These are phyloP conservation scores for Cyprinodon tularosa DNA, from an alignment of 2,113 vertebrate species.

Conservation along the genomic window DNA sequence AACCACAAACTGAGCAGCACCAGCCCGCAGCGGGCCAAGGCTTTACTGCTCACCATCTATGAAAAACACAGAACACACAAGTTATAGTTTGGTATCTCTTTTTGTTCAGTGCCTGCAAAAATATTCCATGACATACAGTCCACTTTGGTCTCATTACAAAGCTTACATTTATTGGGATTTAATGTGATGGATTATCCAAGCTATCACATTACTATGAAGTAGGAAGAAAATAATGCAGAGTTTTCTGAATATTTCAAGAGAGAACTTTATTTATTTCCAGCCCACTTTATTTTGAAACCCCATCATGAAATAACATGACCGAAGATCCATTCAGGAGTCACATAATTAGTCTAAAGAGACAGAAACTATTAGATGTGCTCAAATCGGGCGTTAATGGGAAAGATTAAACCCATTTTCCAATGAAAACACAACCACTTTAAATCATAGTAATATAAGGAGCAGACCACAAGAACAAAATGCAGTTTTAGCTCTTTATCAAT, in stretches of 20 bases:
- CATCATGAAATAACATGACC: not conserved
- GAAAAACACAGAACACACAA: not conserved
- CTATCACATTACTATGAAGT: not conserved
- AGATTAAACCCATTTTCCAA: not conserved
- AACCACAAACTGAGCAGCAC: constrained; percentile 79
- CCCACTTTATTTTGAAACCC: not conserved
- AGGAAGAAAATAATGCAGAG: not conserved
- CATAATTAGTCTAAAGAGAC: not conserved
- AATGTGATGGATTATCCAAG: not conserved
- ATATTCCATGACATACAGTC: too few relatives aligned
- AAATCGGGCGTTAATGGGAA: too few relatives aligned
- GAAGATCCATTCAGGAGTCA: not conserved
- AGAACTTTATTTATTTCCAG: not conserved
- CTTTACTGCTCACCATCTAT: constrained; percentile 82
- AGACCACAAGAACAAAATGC: too few relatives aligned
- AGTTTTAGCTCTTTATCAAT: too few relatives aligned
- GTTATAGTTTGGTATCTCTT: not conserved
- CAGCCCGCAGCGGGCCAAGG: constrained; percentile 67
- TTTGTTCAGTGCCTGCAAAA: not conserved
- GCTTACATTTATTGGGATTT: not conserved
- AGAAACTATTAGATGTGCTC: too few relatives aligned
- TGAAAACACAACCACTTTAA: not conserved
- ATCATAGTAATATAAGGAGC: not conserved
- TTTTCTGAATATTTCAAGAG: not conserved
- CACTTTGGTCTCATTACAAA: too few relatives aligned